A percentile compares a stretch with the other conserved stretches of the same genome.
Evolutionary conservation across 2,797 vertebrate species (phyloP).

Genomic region (Amazona ochrocephala): DNA sequence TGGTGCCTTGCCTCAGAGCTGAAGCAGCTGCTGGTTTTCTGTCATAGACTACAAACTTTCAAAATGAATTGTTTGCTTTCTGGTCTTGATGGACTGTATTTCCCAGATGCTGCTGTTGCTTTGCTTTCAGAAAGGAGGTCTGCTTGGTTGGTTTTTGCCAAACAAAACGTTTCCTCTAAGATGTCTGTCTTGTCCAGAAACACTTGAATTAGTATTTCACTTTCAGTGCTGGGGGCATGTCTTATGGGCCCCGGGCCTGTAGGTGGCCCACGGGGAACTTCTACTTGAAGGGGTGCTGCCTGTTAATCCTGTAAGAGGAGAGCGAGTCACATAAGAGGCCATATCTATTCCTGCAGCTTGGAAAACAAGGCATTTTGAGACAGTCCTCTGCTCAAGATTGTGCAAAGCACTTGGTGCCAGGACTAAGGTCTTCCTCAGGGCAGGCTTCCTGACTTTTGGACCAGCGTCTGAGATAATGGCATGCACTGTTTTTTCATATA

Average conservation of each 20-base stretch:
- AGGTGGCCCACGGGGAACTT: not conserved
- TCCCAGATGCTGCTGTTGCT: not conserved
- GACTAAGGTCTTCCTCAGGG: not conserved
- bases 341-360: rapidly evolving
- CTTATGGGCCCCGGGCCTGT: not conserved
- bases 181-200: not conserved
- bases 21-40: not conserved
- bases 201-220: not conserved
- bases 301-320: not conserved
- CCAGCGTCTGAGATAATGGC: rapidly evolving
- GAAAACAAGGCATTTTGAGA: not conserved
- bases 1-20: too few species aligned
- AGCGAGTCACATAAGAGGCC: not conserved
- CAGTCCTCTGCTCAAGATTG: not conserved
- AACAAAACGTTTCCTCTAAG: not conserved
- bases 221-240: not conserved
- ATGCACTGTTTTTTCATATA: not conserved
- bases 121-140: not conserved
- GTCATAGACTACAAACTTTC: not conserved
- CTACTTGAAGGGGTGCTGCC: not conserved
- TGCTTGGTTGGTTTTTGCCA: not conserved
- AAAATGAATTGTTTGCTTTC: not conserved
- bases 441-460: not conserved
- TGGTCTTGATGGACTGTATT: not conserved
- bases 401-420: not conserved